Conservation (phyloP, 2,888 invertebrate species). For the Ichneumoninae sp. region DNA sequence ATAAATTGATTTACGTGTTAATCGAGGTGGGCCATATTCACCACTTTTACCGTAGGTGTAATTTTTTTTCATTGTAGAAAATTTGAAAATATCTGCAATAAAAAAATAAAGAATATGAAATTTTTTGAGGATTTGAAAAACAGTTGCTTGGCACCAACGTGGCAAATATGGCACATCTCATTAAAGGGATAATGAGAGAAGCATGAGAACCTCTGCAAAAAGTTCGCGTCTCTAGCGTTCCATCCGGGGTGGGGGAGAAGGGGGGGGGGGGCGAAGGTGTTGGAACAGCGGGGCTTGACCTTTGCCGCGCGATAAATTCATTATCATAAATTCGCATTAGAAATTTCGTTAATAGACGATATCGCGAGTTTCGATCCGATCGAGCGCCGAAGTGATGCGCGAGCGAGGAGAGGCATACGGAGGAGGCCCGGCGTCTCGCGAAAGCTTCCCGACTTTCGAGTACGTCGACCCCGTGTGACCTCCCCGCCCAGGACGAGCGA, state of each 20-base stretch:
- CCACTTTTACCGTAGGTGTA: too few species aligned
- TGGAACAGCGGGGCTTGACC: slow-evolving; percentile 31
- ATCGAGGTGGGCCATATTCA: too few species aligned
- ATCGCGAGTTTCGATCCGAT: slow-evolving; percentile 75
- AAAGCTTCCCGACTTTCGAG: slow-evolving; percentile 83
- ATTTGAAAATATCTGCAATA: too few species aligned
- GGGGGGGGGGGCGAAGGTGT: not conserved
- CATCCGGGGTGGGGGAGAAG: not conserved
- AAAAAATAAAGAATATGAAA: too few species aligned
- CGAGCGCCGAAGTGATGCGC: slow-evolving; percentile 54
- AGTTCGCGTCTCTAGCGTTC: not conserved
- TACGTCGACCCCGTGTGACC: slow-evolving; percentile 78
- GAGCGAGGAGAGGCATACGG: slow-evolving; percentile 28
- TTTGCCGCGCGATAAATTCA: slow-evolving; percentile 57
- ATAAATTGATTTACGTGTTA: too few species aligned
- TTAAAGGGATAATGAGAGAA: not conserved
- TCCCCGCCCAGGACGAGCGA: slow-evolving; percentile 53
- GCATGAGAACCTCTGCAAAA: slow-evolving; percentile 66
- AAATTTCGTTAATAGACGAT: slow-evolving; percentile 79
- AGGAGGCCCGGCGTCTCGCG: slow-evolving; percentile 67
- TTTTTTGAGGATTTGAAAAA: not conserved
- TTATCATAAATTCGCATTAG: slow-evolving; percentile 80
- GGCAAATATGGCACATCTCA: not conserved
- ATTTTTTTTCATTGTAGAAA: not conserved
- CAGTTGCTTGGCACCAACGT: not conserved